These are phyloP conservation scores for Brachionus sp. DNA, from an alignment of 1,140 invertebrate species.

Conservation along the genomic window DNA sequence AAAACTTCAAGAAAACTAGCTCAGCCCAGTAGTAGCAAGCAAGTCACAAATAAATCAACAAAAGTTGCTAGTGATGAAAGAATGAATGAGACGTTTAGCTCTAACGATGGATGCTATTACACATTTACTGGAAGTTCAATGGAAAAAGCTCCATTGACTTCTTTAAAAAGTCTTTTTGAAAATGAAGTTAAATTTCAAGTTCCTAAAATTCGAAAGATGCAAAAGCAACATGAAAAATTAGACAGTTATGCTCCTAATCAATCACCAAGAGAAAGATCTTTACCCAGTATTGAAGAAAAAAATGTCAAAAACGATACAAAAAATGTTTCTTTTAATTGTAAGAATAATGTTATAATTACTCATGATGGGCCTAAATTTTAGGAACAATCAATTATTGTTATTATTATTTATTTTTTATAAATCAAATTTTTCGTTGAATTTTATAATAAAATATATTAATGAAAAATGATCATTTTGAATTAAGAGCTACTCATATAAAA, in stretches of 20 bases:
- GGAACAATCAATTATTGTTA: background rate
- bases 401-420: background rate
- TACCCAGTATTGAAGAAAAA: background rate
- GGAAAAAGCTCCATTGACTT: background rate
- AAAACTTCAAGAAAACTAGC: background rate
- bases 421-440: background rate
- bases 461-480: background rate
- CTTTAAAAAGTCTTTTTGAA: background rate
- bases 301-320: background rate
- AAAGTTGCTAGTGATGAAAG: background rate
- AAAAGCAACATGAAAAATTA: slow-evolving; percentile 11
- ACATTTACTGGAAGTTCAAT: background rate
- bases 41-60: background rate
- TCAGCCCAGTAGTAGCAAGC: background rate
- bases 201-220: background rate
- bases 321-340: background rate
- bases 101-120: background rate
- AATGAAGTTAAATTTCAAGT: background rate
- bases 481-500: too few species aligned
- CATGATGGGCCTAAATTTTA: background rate
- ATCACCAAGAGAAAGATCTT: background rate
- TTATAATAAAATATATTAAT: background rate
- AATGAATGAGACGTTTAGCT: background rate
- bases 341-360: background rate
- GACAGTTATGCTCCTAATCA: background rate